Percentiles rank a stretch among this genome's conserved stretches.
These are phyloP conservation scores for Onychostruthus taczanowskii DNA, from an alignment of 2,113 vertebrate genomes.

Conservation along the genomic window DNA sequence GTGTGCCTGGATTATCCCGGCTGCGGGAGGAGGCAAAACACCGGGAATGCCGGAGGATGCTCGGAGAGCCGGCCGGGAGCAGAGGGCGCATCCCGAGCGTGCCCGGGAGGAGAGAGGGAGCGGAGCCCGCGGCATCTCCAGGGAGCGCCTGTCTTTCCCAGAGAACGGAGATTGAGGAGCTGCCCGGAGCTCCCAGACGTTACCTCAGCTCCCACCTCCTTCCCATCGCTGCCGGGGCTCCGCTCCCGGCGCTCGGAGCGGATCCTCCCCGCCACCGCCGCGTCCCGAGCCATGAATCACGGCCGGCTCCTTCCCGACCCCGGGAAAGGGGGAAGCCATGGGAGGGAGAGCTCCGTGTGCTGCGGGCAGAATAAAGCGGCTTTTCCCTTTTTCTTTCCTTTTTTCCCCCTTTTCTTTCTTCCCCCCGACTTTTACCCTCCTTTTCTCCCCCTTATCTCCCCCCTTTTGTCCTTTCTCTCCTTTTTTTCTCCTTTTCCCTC, in stretches of 20 bases:
- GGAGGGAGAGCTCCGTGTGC: fast-evolving
- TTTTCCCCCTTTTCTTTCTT: no score
- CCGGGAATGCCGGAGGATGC: slow-evolving; percentile 4
- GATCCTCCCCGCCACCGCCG: background rate
- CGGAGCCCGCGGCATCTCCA: background rate
- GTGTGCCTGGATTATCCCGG: background rate
- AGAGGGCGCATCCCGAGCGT: background rate
- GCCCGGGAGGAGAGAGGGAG: background rate
- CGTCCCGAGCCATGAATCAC: background rate
- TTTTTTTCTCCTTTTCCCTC: fast-evolving
- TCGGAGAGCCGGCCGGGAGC: background rate
- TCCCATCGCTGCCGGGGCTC: background rate
- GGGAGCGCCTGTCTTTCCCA: background rate
- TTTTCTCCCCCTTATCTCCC: background rate
- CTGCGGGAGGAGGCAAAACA: background rate
- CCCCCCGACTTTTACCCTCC: no score
- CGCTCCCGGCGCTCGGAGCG: background rate
- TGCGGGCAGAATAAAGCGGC: background rate
- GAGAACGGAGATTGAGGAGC: slow-evolving; percentile 17
- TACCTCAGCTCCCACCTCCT: slow-evolving; percentile 4
- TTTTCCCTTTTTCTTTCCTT: no score
- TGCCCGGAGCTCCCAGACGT: slow-evolving; percentile 43
- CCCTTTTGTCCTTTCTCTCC: background rate
- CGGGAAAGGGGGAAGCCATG: background rate
- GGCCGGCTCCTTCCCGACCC: background rate